Conservation (phyloP, 2,113 vertebrate genomes). For the Corydoras sp. region DNA sequence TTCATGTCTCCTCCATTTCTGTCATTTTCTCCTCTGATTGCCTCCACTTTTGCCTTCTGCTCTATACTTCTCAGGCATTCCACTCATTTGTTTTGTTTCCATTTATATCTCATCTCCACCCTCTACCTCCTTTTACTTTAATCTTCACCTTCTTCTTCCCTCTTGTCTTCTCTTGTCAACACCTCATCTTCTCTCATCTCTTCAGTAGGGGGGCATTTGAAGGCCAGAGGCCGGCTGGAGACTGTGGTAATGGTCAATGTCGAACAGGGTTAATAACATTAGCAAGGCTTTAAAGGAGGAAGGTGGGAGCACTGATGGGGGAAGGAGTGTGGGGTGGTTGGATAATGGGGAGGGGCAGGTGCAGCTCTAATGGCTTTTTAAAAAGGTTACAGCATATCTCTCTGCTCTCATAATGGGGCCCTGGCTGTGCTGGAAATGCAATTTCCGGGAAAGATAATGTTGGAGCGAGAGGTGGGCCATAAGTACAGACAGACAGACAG, state of each 20-base stretch:
- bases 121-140: neutral
- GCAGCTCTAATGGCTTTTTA: conserved; percentile 76
- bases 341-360: conserved; percentile 54
- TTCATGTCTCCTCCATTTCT: neutral
- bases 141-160: neutral
- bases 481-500: conserved; percentile 38
- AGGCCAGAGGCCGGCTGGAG: conserved; percentile 30
- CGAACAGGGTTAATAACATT: conserved; percentile 63
- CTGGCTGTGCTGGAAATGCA: conserved; percentile 73
- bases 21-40: neutral
- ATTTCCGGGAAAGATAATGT: conserved; percentile 74
- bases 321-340: conserved; percentile 21
- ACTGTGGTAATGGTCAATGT: conserved; percentile 53
- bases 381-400: conserved; percentile 75
- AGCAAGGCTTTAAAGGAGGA: conserved; percentile 50
- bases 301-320: conserved; percentile 33
- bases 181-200: conserved; percentile 2
- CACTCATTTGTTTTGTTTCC: neutral
- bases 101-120: neutral
- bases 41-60: neutral
- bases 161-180: neutral
- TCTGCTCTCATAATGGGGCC: conserved; percentile 72
- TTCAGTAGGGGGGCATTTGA: conserved; percentile 30
- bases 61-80: neutral
- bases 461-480: conserved; percentile 52